These are phyloP conservation scores for Characodon lateralis DNA, from an alignment of 2,797 vertebrate species.

Conservation along the genomic window DNA sequence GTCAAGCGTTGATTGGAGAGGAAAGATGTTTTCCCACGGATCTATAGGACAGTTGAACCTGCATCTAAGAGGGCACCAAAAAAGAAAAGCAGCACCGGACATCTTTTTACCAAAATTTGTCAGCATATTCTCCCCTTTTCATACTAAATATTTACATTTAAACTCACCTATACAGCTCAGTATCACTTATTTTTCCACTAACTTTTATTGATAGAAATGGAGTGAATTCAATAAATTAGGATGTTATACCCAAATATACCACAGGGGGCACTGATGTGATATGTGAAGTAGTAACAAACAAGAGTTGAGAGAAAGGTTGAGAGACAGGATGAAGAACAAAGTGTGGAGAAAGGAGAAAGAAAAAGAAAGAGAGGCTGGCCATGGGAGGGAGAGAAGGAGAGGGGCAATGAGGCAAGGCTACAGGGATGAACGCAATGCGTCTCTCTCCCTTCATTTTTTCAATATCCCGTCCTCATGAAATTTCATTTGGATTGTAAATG, in stretches of 20 bases:
- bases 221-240: slow-evolving; percentile 14
- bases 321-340: slow-evolving; percentile 22
- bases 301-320: slow-evolving; percentile 29
- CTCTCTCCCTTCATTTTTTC: slow-evolving; percentile 77
- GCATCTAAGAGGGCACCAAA: slow-evolving; percentile 58
- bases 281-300: slow-evolving; percentile 59
- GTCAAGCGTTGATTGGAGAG: slow-evolving; percentile 63
- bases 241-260: slow-evolving; percentile 68
- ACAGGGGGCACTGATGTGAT: slow-evolving; percentile 86
- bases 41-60: slow-evolving; percentile 74
- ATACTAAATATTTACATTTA: slow-evolving; percentile 24
- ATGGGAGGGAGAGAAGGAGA: slow-evolving; percentile 54
- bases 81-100: slow-evolving; percentile 29
- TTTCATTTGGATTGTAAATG: slow-evolving; percentile 91
- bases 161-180: neutral
- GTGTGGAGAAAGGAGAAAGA: slow-evolving; percentile 5
- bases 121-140: neutral
- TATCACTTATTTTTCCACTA: slow-evolving; percentile 8
- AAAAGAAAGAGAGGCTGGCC: slow-evolving; percentile 11
- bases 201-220: slow-evolving; percentile 32
- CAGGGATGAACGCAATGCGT: slow-evolving; percentile 75
- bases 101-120: slow-evolving; percentile 7
- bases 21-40: slow-evolving; percentile 69
- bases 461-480: slow-evolving; percentile 86
- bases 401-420: slow-evolving; percentile 77